phyloP scores from a whole-genome alignment of 2,797 vertebrate genomes.

The Platalea minor region DNA sequence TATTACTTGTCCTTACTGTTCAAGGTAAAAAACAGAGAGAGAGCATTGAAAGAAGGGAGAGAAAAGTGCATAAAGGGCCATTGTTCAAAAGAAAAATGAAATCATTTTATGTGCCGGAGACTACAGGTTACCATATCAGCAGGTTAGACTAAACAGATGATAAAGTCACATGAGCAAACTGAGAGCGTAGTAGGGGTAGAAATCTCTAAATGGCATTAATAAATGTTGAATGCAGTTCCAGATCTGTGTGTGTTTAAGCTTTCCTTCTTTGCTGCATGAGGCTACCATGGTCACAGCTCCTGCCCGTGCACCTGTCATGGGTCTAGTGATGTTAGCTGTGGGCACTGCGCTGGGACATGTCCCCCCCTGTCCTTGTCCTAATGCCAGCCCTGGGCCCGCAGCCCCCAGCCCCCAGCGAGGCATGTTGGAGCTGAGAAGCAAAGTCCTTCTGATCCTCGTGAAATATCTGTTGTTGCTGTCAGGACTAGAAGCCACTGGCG shows the following conservation, averaged over 20 bases:
- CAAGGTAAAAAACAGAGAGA: not conserved
- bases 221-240: not conserved
- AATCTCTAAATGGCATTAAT: not conserved
- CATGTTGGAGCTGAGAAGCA: not conserved
- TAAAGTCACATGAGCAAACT: not conserved
- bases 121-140: not conserved
- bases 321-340: not conserved
- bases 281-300: not conserved
- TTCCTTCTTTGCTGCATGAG: not conserved
- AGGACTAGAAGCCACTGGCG: not conserved
- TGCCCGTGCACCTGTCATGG: not conserved
- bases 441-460: not conserved
- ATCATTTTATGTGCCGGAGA: accelerated
- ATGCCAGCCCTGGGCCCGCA: not conserved
- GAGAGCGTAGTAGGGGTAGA: not conserved
- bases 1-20: not conserved
- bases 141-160: not conserved
- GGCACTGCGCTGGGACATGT: not conserved
- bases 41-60: not conserved
- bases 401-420: not conserved
- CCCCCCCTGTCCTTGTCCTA: not conserved
- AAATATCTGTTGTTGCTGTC: not conserved
- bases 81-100: not conserved
- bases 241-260: not conserved
- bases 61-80: not conserved